A percentile compares a stretch with the other conserved stretches of the same genome.
These are phyloP conservation scores for Myotis findleyi DNA, from an alignment of 2,797 vertebrate species.

Conservation along the genomic window DNA sequence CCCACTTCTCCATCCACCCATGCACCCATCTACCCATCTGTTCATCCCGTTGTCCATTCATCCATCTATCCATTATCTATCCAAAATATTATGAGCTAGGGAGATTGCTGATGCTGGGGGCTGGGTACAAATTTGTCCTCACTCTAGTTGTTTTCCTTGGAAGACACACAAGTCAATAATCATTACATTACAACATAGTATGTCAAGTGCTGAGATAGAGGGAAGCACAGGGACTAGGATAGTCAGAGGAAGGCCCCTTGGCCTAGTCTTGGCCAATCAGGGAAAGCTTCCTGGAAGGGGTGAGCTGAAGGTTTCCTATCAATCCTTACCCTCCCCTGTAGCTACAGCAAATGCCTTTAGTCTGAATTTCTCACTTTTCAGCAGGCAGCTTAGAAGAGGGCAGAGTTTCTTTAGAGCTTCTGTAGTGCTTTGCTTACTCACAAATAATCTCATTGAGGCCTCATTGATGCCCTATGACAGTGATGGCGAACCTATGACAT, in stretches of 20 bases:
- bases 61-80: neutral
- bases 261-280: neutral
- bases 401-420: neutral
- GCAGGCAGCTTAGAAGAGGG: neutral
- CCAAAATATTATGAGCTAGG: no score
- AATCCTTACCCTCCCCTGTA: neutral
- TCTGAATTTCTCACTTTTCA: neutral
- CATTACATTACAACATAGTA: neutral
- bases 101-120: neutral
- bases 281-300: neutral
- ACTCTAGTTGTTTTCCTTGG: neutral
- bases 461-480: neutral
- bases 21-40: no score
- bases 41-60: neutral
- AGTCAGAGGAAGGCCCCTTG: neutral
- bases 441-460: neutral
- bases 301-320: neutral
- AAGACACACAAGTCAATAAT: neutral
- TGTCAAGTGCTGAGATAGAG: neutral
- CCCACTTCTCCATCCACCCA: neutral
- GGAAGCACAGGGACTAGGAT: neutral
- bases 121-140: neutral
- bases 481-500: no score
- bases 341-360: neutral
- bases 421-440: fast-evolving